A percentile compares a stretch with the other conserved stretches of the same genome.
Conservation (phyloP, 2,113 vertebrate species). For the Microcebus tavaratra region DNA sequence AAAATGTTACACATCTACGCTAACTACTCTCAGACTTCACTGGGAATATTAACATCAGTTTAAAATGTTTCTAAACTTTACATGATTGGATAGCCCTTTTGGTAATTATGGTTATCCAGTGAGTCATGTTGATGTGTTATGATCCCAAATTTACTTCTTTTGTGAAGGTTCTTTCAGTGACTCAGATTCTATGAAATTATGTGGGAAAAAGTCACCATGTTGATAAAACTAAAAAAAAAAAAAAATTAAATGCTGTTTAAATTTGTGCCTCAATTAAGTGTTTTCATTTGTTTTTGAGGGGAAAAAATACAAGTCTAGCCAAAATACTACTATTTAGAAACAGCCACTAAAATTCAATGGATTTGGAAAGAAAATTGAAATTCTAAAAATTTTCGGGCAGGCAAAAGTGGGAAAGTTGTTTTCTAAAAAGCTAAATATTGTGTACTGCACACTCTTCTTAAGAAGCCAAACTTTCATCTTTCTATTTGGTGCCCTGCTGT, state of each 20-base stretch:
- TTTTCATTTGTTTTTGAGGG: neutral
- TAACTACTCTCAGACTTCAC: neutral
- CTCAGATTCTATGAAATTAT: neutral
- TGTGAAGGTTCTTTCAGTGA: neutral
- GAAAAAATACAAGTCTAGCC: neutral
- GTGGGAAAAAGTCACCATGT: neutral
- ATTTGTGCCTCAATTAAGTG: neutral
- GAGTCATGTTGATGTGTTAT: neutral
- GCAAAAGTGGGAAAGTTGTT: neutral
- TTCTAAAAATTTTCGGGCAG: slow-evolving; percentile 58
- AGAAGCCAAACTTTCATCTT: neutral
- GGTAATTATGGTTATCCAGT: neutral
- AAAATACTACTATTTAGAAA: slow-evolving; percentile 10
- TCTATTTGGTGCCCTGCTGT: slow-evolving; percentile 41
- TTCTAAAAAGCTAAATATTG: slow-evolving; percentile 50
- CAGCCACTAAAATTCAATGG: neutral
- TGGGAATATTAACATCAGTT: neutral
- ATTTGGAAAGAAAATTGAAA: slow-evolving; percentile 55
- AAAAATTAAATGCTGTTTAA: neutral
- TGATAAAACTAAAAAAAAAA: neutral
- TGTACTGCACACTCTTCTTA: neutral
- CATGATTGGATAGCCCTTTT: neutral
- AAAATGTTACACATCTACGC: neutral
- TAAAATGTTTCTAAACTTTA: neutral
- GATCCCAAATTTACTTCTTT: neutral